These are phyloP conservation scores for Mus spicilegus DNA, from an alignment of 2,113 vertebrate genomes.

Conservation along the genomic window DNA sequence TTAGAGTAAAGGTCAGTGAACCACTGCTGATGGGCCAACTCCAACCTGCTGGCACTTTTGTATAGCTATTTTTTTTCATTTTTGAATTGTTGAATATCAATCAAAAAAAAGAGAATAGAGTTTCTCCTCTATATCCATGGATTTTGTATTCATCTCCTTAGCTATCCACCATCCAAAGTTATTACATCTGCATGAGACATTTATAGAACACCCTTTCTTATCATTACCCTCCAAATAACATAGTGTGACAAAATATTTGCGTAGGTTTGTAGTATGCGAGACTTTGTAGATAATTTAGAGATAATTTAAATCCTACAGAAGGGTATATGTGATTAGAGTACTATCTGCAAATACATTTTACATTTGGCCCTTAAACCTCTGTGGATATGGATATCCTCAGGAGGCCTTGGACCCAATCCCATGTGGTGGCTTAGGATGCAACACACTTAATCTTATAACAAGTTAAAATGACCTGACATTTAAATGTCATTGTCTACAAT, in stretches of 20 bases:
- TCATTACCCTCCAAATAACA: neutral
- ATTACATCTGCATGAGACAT: neutral
- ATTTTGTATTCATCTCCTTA: neutral
- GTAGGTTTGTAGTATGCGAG: neutral
- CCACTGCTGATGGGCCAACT: neutral
- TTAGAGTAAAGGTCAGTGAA: neutral
- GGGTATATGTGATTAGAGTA: neutral
- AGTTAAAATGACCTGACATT: neutral
- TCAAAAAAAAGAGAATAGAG: neutral
- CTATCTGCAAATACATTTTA: neutral
- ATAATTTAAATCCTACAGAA: neutral
- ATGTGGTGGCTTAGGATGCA: neutral
- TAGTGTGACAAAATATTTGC: neutral
- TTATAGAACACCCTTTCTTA: neutral
- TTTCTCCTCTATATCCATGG: neutral
- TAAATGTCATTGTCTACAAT: neutral
- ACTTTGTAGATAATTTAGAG: neutral
- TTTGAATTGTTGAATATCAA: slow-evolving; percentile 9
- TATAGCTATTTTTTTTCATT: neutral
- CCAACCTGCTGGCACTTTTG: neutral
- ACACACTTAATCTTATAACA: neutral
- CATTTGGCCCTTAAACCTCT: neutral
- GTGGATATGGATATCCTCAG: neutral
- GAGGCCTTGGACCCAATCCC: neutral
- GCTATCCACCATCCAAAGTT: neutral